Base-by-base conservation (phyloP, 2,113 vertebrate genomes). In the Elephantulus edwardii region DNA sequence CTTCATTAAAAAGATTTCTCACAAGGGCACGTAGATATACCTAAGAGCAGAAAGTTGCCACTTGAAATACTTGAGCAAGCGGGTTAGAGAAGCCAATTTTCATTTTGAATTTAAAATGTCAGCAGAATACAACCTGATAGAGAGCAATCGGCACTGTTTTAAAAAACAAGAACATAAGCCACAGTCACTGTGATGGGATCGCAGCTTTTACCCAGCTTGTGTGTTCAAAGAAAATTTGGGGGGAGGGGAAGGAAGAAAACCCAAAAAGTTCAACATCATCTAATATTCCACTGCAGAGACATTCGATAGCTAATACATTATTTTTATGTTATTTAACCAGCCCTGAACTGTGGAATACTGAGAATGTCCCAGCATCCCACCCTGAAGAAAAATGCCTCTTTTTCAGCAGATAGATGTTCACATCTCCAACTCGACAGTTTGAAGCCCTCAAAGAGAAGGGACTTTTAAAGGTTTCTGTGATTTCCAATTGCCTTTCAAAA, bases 1-100 rank as follows among this genome's bases (percentile, higher is more conserved):
- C 99, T 97, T 99, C 99, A 40, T 98, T 98, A 93, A 98, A 99
- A 89, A 99, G 98, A 96, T 99, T 99, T 96, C 97, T 98, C 96
- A 99, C 98, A 4, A 99, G 98, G 58, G 98, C 98, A 85, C 97
- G 98, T 92, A 99, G 98, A 96, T 99, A 99, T 66, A 99, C 97
- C 99, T 99, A 97, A 52, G 91, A 90, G 86, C 38, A 86, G 56
- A 86, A 92, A 86, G 85, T 38, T n/a, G 70, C 24, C 35, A 79
- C 81, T n/a, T 91, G 68, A 90, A 94, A 68, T 8, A 28, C n/a
- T 48, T 40, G 42, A 58, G 24, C 9, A 8, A 83, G 85, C 8
- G 76, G 56, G 54, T 8, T 10, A 16, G 48, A 33, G 2, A 24
- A 50, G 16, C 26, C 56, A 54, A 90, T 64, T 70, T 62, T n/a